phyloP scores from a whole-genome alignment of 2,888 invertebrate species.

The Pantelozetes paolii region DNA sequence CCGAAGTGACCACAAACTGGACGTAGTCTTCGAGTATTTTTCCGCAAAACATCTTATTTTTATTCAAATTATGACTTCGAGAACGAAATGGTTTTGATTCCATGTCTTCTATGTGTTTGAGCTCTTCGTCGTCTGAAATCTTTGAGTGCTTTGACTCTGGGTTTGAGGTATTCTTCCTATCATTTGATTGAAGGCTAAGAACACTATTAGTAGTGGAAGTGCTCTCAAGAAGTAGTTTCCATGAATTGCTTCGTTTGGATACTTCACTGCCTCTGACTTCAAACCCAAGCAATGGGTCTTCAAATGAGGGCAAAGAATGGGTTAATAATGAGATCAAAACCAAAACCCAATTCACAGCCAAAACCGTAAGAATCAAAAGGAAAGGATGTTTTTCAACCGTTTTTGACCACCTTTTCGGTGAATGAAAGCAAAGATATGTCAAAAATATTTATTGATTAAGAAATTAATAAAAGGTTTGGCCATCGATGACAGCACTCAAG shows the following conservation, averaged over 20 bases:
- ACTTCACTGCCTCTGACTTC: conserved; percentile 83
- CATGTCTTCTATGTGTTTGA: conserved; percentile 4
- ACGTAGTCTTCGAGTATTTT: conserved; percentile 38
- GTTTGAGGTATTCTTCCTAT: conserved; percentile 19
- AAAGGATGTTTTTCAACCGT: conserved; percentile 15
- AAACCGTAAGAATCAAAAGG: neutral
- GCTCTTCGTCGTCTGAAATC: neutral
- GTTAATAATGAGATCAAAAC: conserved; percentile 64
- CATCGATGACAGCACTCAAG: too few relatives aligned
- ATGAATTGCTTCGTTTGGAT: conserved; percentile 72
- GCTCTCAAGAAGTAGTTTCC: conserved; percentile 75
- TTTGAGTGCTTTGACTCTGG: neutral
- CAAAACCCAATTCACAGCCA: conserved; percentile 56
- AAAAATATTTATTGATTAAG: too few relatives aligned
- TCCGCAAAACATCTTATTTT: conserved; percentile 37
- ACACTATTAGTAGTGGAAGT: conserved; percentile 59
- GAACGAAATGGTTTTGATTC: conserved; percentile 3
- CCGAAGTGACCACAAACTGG: conserved; percentile 27
- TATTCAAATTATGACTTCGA: neutral
- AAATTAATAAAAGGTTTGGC: too few relatives aligned
- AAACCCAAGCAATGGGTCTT: conserved; percentile 82
- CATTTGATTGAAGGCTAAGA: conserved; percentile 58
- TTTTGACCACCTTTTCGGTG: conserved; percentile 10
- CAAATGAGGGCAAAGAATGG: conserved; percentile 70
- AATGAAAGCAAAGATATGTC: neutral